phyloP scores from a whole-genome alignment of 1,140 invertebrate genomes.

The Macrosteles quadrilineatus region DNA sequence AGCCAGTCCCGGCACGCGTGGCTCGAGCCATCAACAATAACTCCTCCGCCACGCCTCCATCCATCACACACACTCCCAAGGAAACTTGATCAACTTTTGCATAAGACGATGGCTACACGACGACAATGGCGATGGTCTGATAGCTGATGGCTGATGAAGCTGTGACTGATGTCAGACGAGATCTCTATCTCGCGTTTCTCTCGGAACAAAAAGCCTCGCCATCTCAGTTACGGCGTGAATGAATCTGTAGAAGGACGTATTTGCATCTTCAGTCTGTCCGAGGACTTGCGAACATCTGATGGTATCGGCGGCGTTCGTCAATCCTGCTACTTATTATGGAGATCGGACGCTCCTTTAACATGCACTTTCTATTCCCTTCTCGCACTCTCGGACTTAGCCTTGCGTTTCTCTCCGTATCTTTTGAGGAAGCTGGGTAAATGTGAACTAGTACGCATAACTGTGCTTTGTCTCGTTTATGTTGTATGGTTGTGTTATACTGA shows the following conservation, averaged over 20 bases:
- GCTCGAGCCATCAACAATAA: background rate
- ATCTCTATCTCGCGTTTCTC: conserved; percentile 11
- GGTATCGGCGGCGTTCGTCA: conserved; percentile 21
- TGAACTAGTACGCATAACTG: too few relatives aligned
- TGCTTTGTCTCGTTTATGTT: too few relatives aligned
- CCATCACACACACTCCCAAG: conserved; percentile 5
- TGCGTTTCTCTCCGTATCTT: too few relatives aligned
- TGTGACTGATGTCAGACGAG: conserved; percentile 5
- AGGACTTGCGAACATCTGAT: conserved; percentile 13
- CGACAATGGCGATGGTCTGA: conserved; percentile 6
- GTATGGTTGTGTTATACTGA: too few relatives aligned
- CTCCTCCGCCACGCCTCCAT: too few relatives aligned
- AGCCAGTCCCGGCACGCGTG: background rate
- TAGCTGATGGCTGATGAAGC: conserved; percentile 8
- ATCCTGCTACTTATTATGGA: conserved; percentile 14
- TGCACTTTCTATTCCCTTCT: too few relatives aligned
- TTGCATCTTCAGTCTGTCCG: conserved; percentile 5
- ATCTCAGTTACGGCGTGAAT: background rate
- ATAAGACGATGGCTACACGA: conserved; percentile 5
- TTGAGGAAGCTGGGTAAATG: too few relatives aligned
- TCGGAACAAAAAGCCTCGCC: too few relatives aligned
- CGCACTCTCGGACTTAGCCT: too few relatives aligned
- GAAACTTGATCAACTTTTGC: conserved; percentile 20
- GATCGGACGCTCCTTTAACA: background rate
- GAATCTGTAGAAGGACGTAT: background rate